phyloP scores from a whole-genome alignment of 2,797 vertebrate genomes.

The Miichthys miiuy region DNA sequence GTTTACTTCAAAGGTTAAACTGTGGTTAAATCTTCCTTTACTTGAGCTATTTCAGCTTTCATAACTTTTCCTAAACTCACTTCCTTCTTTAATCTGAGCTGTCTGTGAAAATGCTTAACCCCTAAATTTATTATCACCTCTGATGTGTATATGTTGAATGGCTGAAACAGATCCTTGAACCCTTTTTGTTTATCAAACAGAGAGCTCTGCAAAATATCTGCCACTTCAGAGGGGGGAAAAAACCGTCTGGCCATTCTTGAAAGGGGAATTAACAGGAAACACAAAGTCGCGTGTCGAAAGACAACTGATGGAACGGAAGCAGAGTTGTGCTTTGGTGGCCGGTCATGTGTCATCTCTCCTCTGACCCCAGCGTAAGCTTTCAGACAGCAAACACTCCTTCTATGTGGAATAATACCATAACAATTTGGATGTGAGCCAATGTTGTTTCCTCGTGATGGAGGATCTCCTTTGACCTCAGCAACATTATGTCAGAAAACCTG shows the following conservation, averaged over 20 bases:
- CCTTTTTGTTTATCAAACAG: constrained; percentile 81
- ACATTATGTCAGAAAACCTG: neutral
- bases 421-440: neutral
- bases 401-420: too few relatives aligned
- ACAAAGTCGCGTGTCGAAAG: constrained; percentile 75
- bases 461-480: neutral
- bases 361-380: constrained; percentile 58
- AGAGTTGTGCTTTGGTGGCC: constrained; percentile 75
- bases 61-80: neutral
- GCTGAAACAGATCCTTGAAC: constrained; percentile 74
- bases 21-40: neutral
- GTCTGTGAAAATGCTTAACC: neutral
- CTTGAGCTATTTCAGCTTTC: neutral
- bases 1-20: neutral
- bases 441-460: neutral
- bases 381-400: constrained; percentile 25
- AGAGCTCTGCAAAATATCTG: constrained; percentile 72
- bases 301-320: constrained; percentile 76
- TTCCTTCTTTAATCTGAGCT: neutral
- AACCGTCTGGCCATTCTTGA: constrained; percentile 48
- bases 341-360: constrained; percentile 77
- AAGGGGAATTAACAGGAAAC: constrained; percentile 72
- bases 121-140: constrained; percentile 57
- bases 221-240: constrained; percentile 69
- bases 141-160: constrained; percentile 57